These are phyloP conservation scores for Cygnus atratus DNA, from an alignment of 2,113 vertebrate species.

Conservation along the genomic window DNA sequence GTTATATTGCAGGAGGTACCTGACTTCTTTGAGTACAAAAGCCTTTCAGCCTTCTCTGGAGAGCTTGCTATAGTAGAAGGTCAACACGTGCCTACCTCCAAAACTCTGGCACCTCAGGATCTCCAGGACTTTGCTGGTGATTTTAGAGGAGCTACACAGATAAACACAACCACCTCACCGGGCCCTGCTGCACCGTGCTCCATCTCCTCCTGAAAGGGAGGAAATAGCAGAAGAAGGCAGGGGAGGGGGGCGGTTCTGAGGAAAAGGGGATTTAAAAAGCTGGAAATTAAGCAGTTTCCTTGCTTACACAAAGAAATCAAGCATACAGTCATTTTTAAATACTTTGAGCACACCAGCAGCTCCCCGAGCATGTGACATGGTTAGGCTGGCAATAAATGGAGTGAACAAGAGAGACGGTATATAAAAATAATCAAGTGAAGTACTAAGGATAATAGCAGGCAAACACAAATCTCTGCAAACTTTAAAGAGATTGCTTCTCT, in stretches of 20 bases:
- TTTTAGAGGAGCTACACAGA: neutral
- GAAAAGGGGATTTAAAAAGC: neutral
- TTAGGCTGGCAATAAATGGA: neutral
- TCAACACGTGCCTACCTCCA: neutral
- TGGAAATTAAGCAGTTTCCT: neutral
- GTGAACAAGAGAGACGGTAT: neutral
- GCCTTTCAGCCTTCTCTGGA: neutral
- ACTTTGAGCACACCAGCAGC: neutral
- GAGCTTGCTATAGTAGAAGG: neutral
- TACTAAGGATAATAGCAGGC: neutral
- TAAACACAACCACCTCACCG: neutral
- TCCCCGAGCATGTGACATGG: neutral
- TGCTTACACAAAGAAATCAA: neutral
- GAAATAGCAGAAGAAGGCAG: neutral
- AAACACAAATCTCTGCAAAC: slow-evolving; percentile 62
- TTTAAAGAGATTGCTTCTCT: slow-evolving; percentile 42
- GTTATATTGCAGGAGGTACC: neutral
- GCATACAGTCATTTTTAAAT: neutral
- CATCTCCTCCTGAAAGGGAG: neutral
- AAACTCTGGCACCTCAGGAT: neutral
- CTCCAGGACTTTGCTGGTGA: neutral
- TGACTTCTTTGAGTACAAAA: neutral
- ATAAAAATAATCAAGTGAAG: slow-evolving; percentile 36
- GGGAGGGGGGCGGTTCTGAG: neutral
- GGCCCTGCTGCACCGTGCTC: neutral